Conservation (phyloP, 2,888 invertebrate genomes). For the Leucophenga montana region DNA sequence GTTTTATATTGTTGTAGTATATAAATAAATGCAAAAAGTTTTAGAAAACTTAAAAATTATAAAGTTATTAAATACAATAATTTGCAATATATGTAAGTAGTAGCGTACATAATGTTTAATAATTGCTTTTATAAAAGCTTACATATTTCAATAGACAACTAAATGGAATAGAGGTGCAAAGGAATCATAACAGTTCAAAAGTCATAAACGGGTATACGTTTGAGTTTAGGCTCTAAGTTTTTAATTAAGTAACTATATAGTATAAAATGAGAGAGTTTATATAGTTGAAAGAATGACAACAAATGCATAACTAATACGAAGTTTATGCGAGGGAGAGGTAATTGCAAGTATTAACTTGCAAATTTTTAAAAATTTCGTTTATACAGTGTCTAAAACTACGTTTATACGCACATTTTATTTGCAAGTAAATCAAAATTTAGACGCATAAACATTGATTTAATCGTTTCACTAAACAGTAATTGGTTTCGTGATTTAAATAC, state of each 20-base stretch:
- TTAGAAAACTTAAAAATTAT: background rate
- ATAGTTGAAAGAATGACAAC: background rate
- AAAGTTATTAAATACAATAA: slow-evolving; percentile 1
- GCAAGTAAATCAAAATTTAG: too few relatives aligned
- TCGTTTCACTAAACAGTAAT: too few relatives aligned
- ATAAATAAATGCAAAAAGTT: slow-evolving; percentile 6
- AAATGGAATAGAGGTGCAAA: slow-evolving; percentile 8
- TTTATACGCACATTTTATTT: too few relatives aligned
- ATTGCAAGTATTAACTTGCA: too few relatives aligned
- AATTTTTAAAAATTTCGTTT: too few relatives aligned
- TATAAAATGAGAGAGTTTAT: background rate
- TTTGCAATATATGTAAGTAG: background rate
- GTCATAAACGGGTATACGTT: background rate
- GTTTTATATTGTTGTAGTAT: too few relatives aligned
- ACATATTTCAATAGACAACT: background rate
- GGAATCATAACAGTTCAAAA: slow-evolving; percentile 10
- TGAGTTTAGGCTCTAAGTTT: background rate
- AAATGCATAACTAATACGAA: background rate
- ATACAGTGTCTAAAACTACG: too few relatives aligned
- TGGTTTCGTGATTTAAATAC: too few relatives aligned
- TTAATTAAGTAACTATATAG: slow-evolving; percentile 3
- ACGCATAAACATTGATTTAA: too few relatives aligned
- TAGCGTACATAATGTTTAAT: background rate
- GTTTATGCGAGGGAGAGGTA: too few relatives aligned
- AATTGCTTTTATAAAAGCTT: background rate